These are phyloP conservation scores for Lagodon rhomboides DNA, from an alignment of 2,797 vertebrate species.

Conservation along the genomic window DNA sequence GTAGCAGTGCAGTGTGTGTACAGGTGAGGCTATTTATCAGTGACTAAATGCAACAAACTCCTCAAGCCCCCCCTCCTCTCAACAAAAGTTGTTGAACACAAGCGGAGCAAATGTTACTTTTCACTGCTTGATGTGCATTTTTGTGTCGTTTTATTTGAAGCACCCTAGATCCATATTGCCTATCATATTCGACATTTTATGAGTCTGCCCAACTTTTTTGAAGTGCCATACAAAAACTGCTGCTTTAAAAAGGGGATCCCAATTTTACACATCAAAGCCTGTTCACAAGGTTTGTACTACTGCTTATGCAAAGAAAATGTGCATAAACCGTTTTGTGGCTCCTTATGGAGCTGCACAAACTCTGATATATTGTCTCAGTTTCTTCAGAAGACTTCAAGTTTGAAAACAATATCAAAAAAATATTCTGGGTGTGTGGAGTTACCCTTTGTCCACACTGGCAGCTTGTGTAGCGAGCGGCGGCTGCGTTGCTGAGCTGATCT, in stretches of 20 bases:
- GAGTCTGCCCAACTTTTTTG: not conserved
- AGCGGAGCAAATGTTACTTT: not conserved
- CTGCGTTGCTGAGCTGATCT: no score
- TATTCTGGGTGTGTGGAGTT: no score
- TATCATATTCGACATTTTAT: not conserved
- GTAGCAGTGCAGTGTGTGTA: no score
- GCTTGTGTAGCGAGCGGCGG: no score
- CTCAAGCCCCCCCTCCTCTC: no score
- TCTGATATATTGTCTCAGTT: not conserved
- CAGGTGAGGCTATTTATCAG: no score
- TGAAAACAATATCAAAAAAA: no score
- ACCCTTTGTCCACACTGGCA: no score
- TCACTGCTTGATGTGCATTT: not conserved
- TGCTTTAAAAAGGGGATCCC: not conserved
- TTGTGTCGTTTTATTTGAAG: not conserved
- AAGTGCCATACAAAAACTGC: not conserved
- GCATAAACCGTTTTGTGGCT: not conserved
- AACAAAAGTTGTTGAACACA: slow-evolving; percentile 21
- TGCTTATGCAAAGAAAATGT: not conserved
- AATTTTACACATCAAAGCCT: not conserved
- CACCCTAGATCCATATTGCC: not conserved
- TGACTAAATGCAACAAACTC: no score
- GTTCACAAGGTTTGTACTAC: not conserved
- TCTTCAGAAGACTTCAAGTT: no score
- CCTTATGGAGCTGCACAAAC: no score